phyloP scores from a whole-genome alignment of 2,888 invertebrate genomes.

The Leucania comma region DNA sequence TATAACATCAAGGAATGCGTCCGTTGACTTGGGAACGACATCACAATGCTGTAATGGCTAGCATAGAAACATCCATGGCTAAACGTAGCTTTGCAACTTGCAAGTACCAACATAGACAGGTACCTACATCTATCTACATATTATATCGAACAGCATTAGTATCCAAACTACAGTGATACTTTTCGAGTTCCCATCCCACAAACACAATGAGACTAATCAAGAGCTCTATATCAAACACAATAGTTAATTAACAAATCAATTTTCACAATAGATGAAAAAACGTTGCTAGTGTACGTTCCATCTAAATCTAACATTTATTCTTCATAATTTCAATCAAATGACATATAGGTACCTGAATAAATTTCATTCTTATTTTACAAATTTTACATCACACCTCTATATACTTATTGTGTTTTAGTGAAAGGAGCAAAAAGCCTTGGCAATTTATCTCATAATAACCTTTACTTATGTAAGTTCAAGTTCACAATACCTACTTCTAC shows the following conservation, averaged over 20 bases:
- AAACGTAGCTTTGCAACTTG: not conserved
- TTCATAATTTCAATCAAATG: not conserved
- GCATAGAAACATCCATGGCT: slow-evolving; percentile 9
- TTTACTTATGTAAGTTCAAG: slow-evolving; percentile 39
- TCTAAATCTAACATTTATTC: slow-evolving; percentile 1
- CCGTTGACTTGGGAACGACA: slow-evolving; percentile 43
- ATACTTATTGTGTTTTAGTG: slow-evolving; percentile 32
- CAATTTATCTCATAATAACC: slow-evolving; percentile 31
- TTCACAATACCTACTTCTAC: slow-evolving; percentile 21
- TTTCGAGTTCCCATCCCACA: slow-evolving; percentile 42
- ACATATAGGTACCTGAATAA: not conserved
- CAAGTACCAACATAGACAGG: not conserved
- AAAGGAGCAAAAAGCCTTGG: slow-evolving; percentile 47
- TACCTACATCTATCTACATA: not conserved
- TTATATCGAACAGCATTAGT: slow-evolving; percentile 10
- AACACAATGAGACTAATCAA: slow-evolving; percentile 44
- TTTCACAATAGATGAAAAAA: slow-evolving; percentile 19
- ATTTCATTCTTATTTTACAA: not conserved
- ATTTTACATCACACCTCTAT: slow-evolving; percentile 3
- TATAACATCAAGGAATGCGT: slow-evolving; percentile 48
- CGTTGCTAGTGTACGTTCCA: slow-evolving; percentile 2
- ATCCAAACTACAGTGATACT: slow-evolving; percentile 14
- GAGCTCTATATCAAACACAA: slow-evolving; percentile 33
- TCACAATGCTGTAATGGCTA: slow-evolving; percentile 36
- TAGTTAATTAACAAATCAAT: slow-evolving; percentile 36